These are phyloP conservation scores for Spisula solida DNA, from an alignment of 2,888 invertebrate species.

Conservation along the genomic window DNA sequence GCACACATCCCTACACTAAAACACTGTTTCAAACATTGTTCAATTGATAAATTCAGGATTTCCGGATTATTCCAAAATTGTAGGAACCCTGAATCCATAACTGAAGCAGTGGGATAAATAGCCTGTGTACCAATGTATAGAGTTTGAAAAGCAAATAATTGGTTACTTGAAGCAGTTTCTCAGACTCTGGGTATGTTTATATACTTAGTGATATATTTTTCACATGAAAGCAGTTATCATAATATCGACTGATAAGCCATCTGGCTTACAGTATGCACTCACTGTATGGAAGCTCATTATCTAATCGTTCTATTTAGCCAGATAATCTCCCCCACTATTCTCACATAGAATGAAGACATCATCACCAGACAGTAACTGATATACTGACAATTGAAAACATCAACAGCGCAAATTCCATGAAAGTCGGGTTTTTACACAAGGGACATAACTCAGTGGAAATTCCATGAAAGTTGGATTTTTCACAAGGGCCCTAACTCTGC, in stretches of 20 bases:
- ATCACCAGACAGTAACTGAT: not conserved
- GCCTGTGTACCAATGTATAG: not conserved
- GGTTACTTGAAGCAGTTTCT: not conserved
- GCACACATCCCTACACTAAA: no score
- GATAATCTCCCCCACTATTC: conserved; percentile 27
- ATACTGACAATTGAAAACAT: not conserved
- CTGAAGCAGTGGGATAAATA: no score
- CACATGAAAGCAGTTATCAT: conserved; percentile 27
- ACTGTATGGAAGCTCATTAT: conserved; percentile 20
- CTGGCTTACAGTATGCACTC: not conserved
- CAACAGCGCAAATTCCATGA: not conserved
- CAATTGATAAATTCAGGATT: no score
- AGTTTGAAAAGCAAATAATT: not conserved
- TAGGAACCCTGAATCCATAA: no score
- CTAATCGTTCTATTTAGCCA: conserved; percentile 38
- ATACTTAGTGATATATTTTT: conserved; percentile 12
- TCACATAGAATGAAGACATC: conserved; percentile 30
- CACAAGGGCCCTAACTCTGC: no score
- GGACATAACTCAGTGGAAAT: no score
- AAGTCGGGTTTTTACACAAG: no score
- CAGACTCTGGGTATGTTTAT: not conserved
- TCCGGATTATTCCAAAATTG: no score
- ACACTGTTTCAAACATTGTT: no score
- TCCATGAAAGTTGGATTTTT: no score
- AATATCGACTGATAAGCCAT: conserved; percentile 44